phyloP scores from a whole-genome alignment of 2,888 invertebrate species.

The Pseudolycoriella hygida region DNA sequence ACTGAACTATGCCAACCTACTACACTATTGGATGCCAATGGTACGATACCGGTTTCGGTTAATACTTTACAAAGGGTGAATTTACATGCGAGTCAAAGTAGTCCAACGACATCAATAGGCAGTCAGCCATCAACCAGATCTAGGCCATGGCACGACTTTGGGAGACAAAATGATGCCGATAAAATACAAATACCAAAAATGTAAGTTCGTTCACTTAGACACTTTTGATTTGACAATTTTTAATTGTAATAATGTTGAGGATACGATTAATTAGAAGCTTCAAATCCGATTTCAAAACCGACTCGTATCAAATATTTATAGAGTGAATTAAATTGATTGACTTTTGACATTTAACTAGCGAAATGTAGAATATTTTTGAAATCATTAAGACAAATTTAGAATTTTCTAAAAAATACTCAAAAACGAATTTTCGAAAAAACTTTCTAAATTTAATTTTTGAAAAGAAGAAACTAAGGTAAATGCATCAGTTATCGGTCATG shows the following conservation, averaged over 20 bases:
- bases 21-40: slow-evolving; percentile 32
- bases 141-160: slow-evolving; percentile 87
- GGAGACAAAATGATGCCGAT: slow-evolving; percentile 82
- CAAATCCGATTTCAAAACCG: too few species aligned
- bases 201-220: too few species aligned
- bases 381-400: too few species aligned
- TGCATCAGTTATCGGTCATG: too few species aligned
- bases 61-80: slow-evolving; percentile 35
- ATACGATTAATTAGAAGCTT: neutral
- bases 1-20: slow-evolving; percentile 70
- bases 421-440: too few species aligned
- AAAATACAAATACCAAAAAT: slow-evolving; percentile 96
- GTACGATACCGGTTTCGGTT: slow-evolving; percentile 33
- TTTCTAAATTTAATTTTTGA: too few species aligned
- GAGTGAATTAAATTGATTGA: too few species aligned
- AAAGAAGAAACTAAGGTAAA: too few species aligned
- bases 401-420: too few species aligned
- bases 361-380: too few species aligned
- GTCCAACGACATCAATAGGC: slow-evolving; percentile 33
- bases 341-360: too few species aligned
- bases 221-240: neutral
- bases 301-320: too few species aligned
- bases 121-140: slow-evolving; percentile 53
- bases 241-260: neutral
- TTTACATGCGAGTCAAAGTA: slow-evolving; percentile 30